Conservation (phyloP, 2,797 vertebrate genomes). For the Phataginus tetradactyla region DNA sequence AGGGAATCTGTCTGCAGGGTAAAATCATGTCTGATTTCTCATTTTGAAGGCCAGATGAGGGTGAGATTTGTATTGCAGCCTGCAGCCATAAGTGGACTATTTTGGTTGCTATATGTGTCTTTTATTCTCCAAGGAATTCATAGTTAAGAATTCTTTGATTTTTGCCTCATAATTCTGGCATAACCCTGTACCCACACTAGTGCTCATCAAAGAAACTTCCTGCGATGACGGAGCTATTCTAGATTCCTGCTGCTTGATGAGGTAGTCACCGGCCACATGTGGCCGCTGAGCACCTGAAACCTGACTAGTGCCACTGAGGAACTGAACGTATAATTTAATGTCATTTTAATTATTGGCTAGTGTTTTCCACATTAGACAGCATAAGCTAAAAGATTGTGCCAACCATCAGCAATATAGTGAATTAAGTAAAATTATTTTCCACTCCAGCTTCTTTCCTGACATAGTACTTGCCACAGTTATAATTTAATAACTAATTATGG, state of each 20-base stretch:
- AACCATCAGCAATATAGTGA: not conserved
- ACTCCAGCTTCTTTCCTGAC: not conserved
- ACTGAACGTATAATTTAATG: not conserved
- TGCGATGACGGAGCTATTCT: not conserved
- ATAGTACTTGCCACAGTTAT: not conserved
- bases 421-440: not conserved
- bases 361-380: not conserved
- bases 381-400: not conserved
- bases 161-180: not conserved
- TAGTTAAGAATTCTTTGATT: not conserved
- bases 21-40: slow-evolving; percentile 5
- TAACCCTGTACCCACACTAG: not conserved
- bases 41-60: slow-evolving; percentile 4
- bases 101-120: not conserved
- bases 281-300: not conserved
- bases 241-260: not conserved
- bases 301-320: not conserved
- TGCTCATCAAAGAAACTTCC: not conserved
- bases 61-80: not conserved
- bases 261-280: not conserved
- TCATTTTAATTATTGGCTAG: not conserved
- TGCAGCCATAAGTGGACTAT: not conserved
- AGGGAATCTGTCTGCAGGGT: not conserved
- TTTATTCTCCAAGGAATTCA: not conserved
- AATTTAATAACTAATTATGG: not conserved